Conservation (phyloP, 2,888 invertebrate species). For the Mythimna impura region DNA sequence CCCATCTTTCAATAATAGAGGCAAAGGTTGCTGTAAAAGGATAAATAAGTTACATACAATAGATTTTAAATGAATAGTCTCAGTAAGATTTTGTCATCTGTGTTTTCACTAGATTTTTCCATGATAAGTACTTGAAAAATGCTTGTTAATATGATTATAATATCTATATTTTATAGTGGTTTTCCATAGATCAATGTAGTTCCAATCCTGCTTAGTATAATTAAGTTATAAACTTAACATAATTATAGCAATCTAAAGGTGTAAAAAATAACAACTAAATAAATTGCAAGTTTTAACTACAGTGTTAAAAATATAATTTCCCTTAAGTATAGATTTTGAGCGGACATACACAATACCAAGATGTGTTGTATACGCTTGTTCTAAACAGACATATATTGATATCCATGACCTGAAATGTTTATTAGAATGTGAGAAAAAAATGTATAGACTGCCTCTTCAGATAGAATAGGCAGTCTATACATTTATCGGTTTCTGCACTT, state of each 20-base stretch:
- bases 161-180: neutral
- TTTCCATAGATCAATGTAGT: neutral
- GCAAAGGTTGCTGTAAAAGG: slow-evolving; percentile 48
- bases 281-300: slow-evolving; percentile 60
- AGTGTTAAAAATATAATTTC: slow-evolving; percentile 28
- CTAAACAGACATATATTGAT: slow-evolving; percentile 83
- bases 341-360: slow-evolving; percentile 86
- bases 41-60: slow-evolving; percentile 10
- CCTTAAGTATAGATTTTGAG: slow-evolving; percentile 36
- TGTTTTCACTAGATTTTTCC: neutral
- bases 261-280: slow-evolving; percentile 46
- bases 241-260: slow-evolving; percentile 38
- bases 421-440: slow-evolving; percentile 25
- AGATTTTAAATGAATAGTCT: neutral
- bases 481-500: no score
- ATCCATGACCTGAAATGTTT: slow-evolving; percentile 82
- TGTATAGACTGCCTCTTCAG: neutral
- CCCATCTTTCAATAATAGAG: neutral
- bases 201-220: neutral
- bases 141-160: neutral
- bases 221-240: neutral
- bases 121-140: neutral
- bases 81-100: neutral
- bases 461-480: no score
- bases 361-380: slow-evolving; percentile 76